Base-by-base conservation (phyloP, 2,113 vertebrate genomes). In the Eudorcas thomsonii region DNA sequence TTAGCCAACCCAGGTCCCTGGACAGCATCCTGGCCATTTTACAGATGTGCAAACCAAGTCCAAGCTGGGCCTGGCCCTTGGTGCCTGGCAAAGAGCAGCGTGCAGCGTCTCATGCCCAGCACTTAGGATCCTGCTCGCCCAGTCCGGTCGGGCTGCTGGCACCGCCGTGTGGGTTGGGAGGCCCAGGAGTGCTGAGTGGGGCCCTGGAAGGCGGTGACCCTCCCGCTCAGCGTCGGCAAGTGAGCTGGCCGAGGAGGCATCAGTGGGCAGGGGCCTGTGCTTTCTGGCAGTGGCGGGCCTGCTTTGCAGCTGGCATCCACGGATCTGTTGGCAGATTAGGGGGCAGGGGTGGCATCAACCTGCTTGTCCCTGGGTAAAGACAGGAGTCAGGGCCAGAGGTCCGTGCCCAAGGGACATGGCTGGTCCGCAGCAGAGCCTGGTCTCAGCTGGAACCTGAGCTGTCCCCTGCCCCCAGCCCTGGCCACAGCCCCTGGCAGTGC, bases 21-120 rank as follows among this genome's bases (percentile, higher is more conserved):
- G n/a, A 39, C 48, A 33, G 3, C 43, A 3, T 33, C 6, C 19
- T 4, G 52, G 50, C 90, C 54, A 3, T 50, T 50, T 55, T 2
- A 14, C 81, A n/a, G 86, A 43, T 14, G 19, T 55, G 62, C 11
- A 86, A 30, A 23, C 33, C 15, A 33, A 57, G 88, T 4, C 55
- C 17, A 6, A 14, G 5, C 1, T 1, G 25, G 17, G 26, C 67
- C 43, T 17, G 23, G 4, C 45, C 4, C 91, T 19, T 0, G n/a
- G 19, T 36, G 2, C 39, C 85, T 30, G 19, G 84, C 11, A 8
- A 19, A 55, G 21, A 43, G 3, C 3, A 25, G 48, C n/a, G 6
- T 14, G 8, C 7, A 7, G 33, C 15, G 0, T 15, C 5, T 4
- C 0, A 19, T 0, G 3, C 64, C 36, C 8, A 10, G 8, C 4